Evolutionary conservation across 2,888 invertebrate genomes (phyloP), one percentile per base, ranked within the genome.

Genomic region (Erebia palarica): DNA sequence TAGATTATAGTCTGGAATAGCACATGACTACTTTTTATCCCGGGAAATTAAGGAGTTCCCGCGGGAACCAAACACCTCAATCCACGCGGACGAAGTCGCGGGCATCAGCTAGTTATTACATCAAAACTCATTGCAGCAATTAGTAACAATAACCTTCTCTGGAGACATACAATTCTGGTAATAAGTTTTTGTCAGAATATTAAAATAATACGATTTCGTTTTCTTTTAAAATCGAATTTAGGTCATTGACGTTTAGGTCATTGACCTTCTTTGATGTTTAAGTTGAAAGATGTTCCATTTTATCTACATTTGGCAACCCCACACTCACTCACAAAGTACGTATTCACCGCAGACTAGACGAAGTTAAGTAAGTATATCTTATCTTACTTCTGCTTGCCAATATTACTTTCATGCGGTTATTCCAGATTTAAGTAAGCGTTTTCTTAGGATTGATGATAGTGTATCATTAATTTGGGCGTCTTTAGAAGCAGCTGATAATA

Each of bases 381-480:
- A 72, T 58, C 69, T 69, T 72, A 53, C 18, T 55, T 55, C 55
- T 55, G 10, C 47, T 61, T 65, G 70, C 70, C 67, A 72, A 65
- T 42, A 65, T 64, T 59, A 16, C 21, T 58, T n/a, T 36, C 70
- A n/a, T 66, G 55, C 57, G 58, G 27, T 68, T 55, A 68, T 63
- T 51, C 49, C 14, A 61, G 51, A 36, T 60, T 59, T 64, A 65
- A 66, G 47, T 57, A 57, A 18, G 44, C 8, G 13, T 51, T 49
- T 55, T 66, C 49, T 18, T 13, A 18, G 18, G 21, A 27, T 59
- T 69, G 51, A 59, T 65, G 11, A 65, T 66, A 21, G 27, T 27
- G 51, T 55, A 11, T 64, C 27, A 51, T 44, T 51, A 21, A 51
- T 51, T 53, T 16, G 1, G 2, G 7, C 36, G 1, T 36, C 36